Conservation (phyloP, 2,888 invertebrate species). For the Pristionchus japonicus region DNA sequence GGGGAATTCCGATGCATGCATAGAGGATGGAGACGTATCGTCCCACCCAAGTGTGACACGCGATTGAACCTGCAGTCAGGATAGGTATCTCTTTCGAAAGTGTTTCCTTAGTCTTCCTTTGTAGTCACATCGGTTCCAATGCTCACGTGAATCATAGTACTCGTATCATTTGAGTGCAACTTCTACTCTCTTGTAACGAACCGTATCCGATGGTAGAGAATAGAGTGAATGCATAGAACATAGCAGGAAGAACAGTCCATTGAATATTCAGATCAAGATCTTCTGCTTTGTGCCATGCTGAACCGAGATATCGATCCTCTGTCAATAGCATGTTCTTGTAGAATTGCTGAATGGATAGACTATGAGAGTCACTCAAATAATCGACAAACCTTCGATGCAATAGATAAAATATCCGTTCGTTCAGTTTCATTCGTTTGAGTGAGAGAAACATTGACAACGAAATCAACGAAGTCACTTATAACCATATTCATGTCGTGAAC, state of each 20-base stretch:
- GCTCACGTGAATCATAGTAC: neutral
- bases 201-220: slow-evolving; percentile 69
- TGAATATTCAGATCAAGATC: slow-evolving; percentile 64
- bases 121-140: neutral
- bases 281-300: slow-evolving; percentile 65
- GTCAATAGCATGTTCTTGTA: slow-evolving; percentile 65
- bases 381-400: neutral
- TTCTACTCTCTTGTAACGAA: neutral
- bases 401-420: neutral
- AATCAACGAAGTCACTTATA: neutral
- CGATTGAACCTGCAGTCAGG: slow-evolving; percentile 56
- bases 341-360: slow-evolving; percentile 51
- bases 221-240: slow-evolving; percentile 67
- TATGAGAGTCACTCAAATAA: neutral
- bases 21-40: slow-evolving; percentile 61
- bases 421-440: slow-evolving; percentile 11
- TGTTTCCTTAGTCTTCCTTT: neutral
- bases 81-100: neutral
- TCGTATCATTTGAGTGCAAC: neutral
- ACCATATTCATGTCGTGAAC: slow-evolving; percentile 12
- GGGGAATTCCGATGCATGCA: slow-evolving; percentile 61
- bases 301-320: slow-evolving; percentile 63
- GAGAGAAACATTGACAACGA: neutral
- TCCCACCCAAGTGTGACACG: slow-evolving; percentile 61
- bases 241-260: slow-evolving; percentile 64